phyloP scores from a whole-genome alignment of 2,888 invertebrate species.

The Caenorhabditis plicata region DNA sequence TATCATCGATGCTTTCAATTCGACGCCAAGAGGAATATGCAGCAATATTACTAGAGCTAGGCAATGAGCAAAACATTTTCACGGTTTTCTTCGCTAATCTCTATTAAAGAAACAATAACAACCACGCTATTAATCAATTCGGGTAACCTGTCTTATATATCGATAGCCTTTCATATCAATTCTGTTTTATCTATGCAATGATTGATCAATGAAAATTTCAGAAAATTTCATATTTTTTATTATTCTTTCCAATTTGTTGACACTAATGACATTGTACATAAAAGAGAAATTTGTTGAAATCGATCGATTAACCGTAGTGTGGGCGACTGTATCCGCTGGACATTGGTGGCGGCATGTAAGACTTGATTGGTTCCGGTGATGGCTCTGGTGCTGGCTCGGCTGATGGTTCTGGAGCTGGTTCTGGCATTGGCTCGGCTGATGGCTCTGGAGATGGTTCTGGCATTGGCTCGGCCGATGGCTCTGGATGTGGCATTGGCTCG shows the following conservation, averaged over 20 bases:
- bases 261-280: no score
- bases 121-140: no score
- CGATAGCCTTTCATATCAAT: neutral
- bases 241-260: conserved; percentile 12
- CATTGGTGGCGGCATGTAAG: conserved; percentile 13
- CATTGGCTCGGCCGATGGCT: conserved; percentile 1
- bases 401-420: conserved; percentile 29
- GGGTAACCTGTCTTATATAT: no score
- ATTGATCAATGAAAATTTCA: conserved; percentile 8
- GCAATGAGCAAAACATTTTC: no score
- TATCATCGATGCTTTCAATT: conserved; percentile 20
- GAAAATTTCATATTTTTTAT: conserved; percentile 7
- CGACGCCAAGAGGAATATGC: conserved; percentile 15
- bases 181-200: neutral
- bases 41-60: conserved; percentile 13
- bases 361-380: conserved; percentile 27
- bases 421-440: conserved; percentile 28
- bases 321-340: conserved; percentile 14
- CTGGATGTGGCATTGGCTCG: conserved; percentile 17
- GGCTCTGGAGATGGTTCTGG: conserved; percentile 9
- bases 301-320: conserved; percentile 17
- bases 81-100: no score
- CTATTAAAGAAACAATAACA: no score
- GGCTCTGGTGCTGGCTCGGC: conserved; percentile 27
- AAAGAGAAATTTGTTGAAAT: conserved; percentile 1